These are phyloP conservation scores for Mustela lutreola DNA, from an alignment of 2,113 vertebrate genomes.

Conservation along the genomic window DNA sequence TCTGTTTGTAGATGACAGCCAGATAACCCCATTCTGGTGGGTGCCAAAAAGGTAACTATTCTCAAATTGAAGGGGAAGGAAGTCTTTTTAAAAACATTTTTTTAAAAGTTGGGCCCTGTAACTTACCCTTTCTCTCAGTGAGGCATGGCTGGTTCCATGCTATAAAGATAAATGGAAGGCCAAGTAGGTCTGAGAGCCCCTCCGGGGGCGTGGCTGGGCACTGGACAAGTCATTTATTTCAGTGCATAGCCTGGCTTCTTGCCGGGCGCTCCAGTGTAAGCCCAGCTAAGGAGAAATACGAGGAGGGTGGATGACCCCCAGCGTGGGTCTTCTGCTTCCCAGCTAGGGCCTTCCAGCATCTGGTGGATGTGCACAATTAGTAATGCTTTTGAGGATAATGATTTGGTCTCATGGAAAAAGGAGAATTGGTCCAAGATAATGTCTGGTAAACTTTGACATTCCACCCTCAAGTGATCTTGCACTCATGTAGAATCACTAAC, in stretches of 20 bases:
- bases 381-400: constrained; percentile 80
- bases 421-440: constrained; percentile 81
- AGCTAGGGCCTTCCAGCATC: constrained; percentile 43
- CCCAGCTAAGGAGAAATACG: constrained; percentile 53
- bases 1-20: constrained; percentile 34
- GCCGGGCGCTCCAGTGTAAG: constrained; percentile 20
- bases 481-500: constrained; percentile 73
- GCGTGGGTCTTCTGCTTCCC: constrained; percentile 32
- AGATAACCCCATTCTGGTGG: constrained; percentile 33
- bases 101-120: constrained; percentile 33
- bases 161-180: constrained; percentile 70
- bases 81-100: constrained; percentile 35
- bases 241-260: constrained; percentile 50
- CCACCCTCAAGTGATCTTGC: constrained; percentile 72
- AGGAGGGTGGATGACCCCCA: constrained; percentile 46
- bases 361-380: constrained; percentile 75
- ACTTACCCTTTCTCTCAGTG: constrained; percentile 50
- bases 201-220: constrained; percentile 30
- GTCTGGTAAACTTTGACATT: constrained; percentile 84
- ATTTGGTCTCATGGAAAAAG: constrained; percentile 84
- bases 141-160: constrained; percentile 35
- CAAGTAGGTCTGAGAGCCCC: background rate
- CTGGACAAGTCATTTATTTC: constrained; percentile 69
- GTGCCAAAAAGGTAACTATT: constrained; percentile 49
- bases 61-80: constrained; percentile 68